Evolutionary conservation across 2,113 vertebrate species (phyloP).

Genomic region (Neotoma lepida): DNA sequence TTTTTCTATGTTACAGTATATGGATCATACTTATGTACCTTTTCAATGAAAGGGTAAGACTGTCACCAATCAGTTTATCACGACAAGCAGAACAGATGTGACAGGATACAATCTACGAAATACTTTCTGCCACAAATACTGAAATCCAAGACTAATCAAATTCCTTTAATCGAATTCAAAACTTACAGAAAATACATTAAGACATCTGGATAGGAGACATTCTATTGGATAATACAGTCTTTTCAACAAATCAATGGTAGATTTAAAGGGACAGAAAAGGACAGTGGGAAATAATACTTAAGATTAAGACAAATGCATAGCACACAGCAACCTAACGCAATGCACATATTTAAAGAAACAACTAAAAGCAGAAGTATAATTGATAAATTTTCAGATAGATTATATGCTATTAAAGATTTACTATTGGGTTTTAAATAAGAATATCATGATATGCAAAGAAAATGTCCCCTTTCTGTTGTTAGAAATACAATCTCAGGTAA

Average conservation of each 20-base stretch:
- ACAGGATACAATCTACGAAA: not conserved
- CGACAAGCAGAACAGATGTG: not conserved
- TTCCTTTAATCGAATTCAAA: conserved; percentile 31
- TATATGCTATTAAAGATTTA: not conserved
- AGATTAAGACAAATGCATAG: not conserved
- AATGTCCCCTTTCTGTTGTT: not conserved
- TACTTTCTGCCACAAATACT: not conserved
- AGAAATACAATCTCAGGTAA: conserved; percentile 42
- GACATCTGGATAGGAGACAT: not conserved
- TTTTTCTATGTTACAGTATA: not conserved
- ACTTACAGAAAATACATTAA: not conserved
- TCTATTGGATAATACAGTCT: not conserved
- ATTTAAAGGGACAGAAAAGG: not conserved
- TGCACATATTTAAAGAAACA: not conserved
- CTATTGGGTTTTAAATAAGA: not conserved
- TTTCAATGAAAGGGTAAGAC: not conserved
- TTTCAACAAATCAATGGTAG: conserved; percentile 37
- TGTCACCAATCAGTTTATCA: conserved; percentile 16
- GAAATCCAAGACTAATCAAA: conserved; percentile 41
- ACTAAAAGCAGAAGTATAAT: not conserved
- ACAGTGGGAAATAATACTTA: not conserved
- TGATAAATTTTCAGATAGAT: not conserved
- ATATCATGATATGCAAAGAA: not conserved
- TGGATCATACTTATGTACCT: not conserved
- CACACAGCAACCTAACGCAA: not conserved